Evolutionary conservation across 2,797 vertebrate species (phyloP).

Genomic region (Anguilla pacifica): DNA sequence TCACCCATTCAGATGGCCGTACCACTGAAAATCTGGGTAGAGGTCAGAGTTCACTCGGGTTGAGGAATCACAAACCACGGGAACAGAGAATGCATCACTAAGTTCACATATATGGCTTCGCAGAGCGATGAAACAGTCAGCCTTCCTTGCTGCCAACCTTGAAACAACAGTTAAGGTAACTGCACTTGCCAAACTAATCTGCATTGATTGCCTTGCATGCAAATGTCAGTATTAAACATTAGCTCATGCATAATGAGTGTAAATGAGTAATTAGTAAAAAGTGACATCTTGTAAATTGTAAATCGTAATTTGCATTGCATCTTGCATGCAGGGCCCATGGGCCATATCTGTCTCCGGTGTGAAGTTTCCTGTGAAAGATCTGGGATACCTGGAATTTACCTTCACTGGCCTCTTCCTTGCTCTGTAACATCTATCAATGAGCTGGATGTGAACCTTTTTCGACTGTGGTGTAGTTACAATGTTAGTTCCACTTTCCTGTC

Average conservation of each 20-base stretch:
- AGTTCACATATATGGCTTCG: neutral
- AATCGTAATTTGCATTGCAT: neutral
- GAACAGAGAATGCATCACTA: neutral
- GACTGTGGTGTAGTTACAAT: neutral
- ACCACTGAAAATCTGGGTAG: neutral
- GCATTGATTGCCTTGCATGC: neutral
- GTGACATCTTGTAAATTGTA: neutral
- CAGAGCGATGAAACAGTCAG: neutral
- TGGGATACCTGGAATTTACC: neutral
- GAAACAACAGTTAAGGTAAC: neutral
- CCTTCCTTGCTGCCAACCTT: too few species aligned
- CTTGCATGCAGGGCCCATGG: neutral
- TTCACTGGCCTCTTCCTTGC: neutral
- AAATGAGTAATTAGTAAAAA: neutral
- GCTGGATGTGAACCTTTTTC: neutral
- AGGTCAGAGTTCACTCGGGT: neutral
- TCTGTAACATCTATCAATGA: neutral
- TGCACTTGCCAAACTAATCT: neutral
- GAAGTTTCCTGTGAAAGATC: neutral
- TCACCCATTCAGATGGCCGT: neutral
- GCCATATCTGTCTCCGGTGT: neutral
- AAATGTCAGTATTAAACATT: constrained; percentile 3
- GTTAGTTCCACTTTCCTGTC: neutral
- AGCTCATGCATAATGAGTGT: neutral
- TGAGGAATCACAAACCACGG: neutral